phyloP scores from a whole-genome alignment of 1,140 invertebrate species.

The Cephus cinctus region DNA sequence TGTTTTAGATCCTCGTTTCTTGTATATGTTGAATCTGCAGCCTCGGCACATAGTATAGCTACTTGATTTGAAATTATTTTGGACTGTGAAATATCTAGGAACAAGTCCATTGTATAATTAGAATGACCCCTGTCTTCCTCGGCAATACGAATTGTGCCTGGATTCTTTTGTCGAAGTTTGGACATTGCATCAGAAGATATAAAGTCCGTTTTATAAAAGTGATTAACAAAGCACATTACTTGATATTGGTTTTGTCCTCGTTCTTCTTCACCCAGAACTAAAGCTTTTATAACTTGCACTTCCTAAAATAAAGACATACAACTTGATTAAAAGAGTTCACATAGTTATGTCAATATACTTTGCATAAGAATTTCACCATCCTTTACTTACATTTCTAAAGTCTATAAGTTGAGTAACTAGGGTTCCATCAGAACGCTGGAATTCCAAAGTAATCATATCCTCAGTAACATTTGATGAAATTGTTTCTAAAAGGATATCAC shows the following conservation, averaged over 20 bases:
- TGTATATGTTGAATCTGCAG: conserved; percentile 74
- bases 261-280: conserved; percentile 95
- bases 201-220: conserved; percentile 88
- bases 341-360: neutral
- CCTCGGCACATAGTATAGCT: conserved; percentile 71
- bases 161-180: conserved; percentile 88
- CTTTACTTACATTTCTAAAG: conserved; percentile 82
- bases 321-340: conserved; percentile 2
- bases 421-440: conserved; percentile 87
- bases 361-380: conserved; percentile 6
- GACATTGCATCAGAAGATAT: conserved; percentile 96
- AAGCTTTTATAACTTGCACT: conserved; percentile 86
- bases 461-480: conserved; percentile 88
- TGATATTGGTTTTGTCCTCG: conserved; percentile 86
- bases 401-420: conserved; percentile 90
- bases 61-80: conserved; percentile 75
- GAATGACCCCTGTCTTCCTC: conserved; percentile 85
- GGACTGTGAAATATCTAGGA: conserved; percentile 67
- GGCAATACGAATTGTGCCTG: conserved; percentile 68
- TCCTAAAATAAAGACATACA: conserved; percentile 64
- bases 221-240: conserved; percentile 88
- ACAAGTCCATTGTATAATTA: conserved; percentile 79
- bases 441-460: conserved; percentile 85
- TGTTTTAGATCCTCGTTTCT: conserved; percentile 74
- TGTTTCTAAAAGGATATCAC: conserved; percentile 88